Percentiles rank a stretch among this genome's conserved stretches.
Conservation (phyloP, 2,888 invertebrate genomes). For the Lasioglossum figueresi region DNA sequence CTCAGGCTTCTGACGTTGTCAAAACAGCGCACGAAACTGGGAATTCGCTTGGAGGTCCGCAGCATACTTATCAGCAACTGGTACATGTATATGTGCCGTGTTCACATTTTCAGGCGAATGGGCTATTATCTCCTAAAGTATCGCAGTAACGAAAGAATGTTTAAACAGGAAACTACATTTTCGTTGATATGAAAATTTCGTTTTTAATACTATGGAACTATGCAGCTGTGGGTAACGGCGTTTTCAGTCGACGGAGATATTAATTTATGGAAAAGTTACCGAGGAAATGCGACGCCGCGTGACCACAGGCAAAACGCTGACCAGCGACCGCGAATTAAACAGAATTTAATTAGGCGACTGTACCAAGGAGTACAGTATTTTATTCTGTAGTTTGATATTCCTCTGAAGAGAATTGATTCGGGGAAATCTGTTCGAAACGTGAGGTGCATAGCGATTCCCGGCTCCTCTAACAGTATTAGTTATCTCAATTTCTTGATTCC, state of each 20-base stretch:
- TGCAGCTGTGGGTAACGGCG: background rate
- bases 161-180: background rate
- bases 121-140: background rate
- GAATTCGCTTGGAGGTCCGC: background rate
- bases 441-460: background rate
- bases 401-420: background rate
- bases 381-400: background rate
- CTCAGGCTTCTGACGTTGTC: background rate
- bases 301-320: background rate
- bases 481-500: background rate
- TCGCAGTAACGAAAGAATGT: background rate
- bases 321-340: constrained; percentile 7
- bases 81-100: background rate
- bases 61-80: background rate
- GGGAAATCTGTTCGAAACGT: background rate
- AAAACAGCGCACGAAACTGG: background rate
- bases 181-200: background rate
- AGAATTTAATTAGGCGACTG: constrained; percentile 12
- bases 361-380: background rate
- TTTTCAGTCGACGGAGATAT: background rate
- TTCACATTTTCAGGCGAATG: background rate
- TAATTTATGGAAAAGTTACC: background rate
- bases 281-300: background rate
- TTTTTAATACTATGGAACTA: background rate
- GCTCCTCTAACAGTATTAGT: background rate